phyloP scores from a whole-genome alignment of 2,888 invertebrate species.

The Mythimna loreyi region DNA sequence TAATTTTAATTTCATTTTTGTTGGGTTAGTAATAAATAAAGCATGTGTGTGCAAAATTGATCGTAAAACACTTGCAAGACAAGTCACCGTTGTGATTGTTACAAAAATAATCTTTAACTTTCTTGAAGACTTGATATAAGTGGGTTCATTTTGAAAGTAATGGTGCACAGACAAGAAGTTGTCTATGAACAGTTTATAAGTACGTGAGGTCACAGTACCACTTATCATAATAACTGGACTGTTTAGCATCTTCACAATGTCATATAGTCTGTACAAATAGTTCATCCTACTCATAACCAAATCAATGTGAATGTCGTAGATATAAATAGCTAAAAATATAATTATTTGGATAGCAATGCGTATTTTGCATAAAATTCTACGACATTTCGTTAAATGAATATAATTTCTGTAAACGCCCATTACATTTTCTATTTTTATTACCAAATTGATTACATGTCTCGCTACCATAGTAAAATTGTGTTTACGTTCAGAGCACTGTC shows the following conservation, averaged over 20 bases:
- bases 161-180: conserved; percentile 17
- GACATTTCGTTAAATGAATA: neutral
- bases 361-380: neutral
- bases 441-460: neutral
- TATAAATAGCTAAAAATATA: too few species aligned
- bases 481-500: too few species aligned
- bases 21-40: neutral
- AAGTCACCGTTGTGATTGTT: neutral
- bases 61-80: neutral
- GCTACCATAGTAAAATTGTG: neutral
- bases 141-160: conserved; percentile 3
- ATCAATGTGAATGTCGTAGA: neutral
- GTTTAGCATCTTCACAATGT: neutral
- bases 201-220: neutral
- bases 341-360: too few species aligned
- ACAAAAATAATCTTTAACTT: conserved; percentile 6
- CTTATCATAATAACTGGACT: conserved; percentile 2
- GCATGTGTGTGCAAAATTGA: too few species aligned
- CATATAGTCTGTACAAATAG: neutral
- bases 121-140: conserved; percentile 7
- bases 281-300: accelerated
- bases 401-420: neutral
- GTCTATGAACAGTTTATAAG: conserved; percentile 1
- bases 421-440: neutral
- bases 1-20: neutral